phyloP scores from a whole-genome alignment of 2,888 invertebrate species.

The Agrochola lychnidis region DNA sequence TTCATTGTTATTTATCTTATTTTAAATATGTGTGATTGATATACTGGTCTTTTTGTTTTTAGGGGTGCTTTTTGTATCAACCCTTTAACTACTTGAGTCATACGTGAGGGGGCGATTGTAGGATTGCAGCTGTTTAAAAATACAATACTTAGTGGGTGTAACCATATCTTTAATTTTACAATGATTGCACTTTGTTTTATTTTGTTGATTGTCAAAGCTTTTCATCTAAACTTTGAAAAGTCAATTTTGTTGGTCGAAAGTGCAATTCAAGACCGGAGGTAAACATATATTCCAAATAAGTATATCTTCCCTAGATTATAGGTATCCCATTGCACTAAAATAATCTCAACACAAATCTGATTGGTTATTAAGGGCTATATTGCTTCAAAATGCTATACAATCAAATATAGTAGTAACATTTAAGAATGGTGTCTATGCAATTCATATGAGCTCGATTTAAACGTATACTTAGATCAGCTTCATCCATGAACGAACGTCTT shows the following conservation, averaged over 20 bases:
- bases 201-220: background rate
- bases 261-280: background rate
- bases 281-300: background rate
- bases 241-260: background rate
- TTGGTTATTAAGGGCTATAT: background rate
- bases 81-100: conserved; percentile 54
- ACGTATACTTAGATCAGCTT: conserved; percentile 27
- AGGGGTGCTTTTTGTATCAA: conserved; percentile 51
- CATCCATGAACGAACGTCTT: conserved; percentile 15
- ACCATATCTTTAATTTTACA: background rate
- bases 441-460: conserved; percentile 38
- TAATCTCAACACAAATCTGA: background rate
- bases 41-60: conserved; percentile 46
- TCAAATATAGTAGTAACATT: background rate
- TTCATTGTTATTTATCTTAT: conserved; percentile 23
- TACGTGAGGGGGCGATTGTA: conserved; percentile 17
- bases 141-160: background rate
- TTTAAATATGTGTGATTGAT: conserved; percentile 25
- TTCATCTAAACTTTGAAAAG: background rate
- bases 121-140: conserved; percentile 39
- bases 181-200: background rate
- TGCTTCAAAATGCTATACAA: background rate
- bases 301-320: too few relatives aligned
- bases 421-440: background rate
- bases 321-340: background rate